Conservation (phyloP, 2,797 vertebrate genomes). For the Gallirallus australis region DNA sequence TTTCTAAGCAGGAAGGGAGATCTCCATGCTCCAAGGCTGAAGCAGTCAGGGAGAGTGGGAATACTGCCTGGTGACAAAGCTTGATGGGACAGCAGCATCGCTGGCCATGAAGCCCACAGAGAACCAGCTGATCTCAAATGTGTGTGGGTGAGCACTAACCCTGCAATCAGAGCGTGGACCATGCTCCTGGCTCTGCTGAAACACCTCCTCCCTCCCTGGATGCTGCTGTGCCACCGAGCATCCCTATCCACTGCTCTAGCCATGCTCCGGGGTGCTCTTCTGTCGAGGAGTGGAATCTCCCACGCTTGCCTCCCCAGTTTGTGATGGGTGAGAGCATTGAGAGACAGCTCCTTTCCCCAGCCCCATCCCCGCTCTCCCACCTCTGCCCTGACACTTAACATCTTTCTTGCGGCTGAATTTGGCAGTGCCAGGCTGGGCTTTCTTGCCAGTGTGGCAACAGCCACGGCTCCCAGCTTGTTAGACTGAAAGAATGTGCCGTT, state of each 20-base stretch:
- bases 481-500: constrained; percentile 98
- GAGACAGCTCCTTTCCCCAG: not conserved
- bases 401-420: constrained; percentile 60
- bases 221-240: accelerated
- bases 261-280: not conserved
- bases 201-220: accelerated
- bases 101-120: not conserved
- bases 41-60: not conserved
- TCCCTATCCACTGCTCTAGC: not conserved
- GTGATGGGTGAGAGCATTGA: not conserved
- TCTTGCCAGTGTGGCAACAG: constrained; percentile 82
- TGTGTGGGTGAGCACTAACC: not conserved
- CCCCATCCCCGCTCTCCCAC: not conserved
- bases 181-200: not conserved
- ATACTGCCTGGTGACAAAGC: not conserved
- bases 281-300: not conserved
- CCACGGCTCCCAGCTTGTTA: constrained; percentile 96
- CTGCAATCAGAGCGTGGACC: not conserved
- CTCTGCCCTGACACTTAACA: not conserved
- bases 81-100: not conserved
- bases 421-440: constrained; percentile 59
- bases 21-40: accelerated
- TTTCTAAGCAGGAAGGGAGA: not conserved
- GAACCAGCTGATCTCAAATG: accelerated
- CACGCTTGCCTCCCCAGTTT: not conserved